Conservation (phyloP, 2,888 invertebrate species). For the Andricus quercusramuli region DNA sequence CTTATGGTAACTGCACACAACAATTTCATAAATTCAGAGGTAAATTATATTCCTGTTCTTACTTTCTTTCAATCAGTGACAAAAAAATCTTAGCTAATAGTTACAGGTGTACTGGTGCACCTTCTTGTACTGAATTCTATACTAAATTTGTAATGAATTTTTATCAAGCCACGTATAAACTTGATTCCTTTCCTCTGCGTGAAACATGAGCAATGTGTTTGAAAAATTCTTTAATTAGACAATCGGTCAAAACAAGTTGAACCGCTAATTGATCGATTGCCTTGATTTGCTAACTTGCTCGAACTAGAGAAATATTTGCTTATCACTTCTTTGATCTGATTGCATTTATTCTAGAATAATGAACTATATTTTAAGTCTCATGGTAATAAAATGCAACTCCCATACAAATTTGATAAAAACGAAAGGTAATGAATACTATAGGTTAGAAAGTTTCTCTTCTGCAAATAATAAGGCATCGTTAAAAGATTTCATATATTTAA, state of each 20-base stretch:
- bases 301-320: not conserved
- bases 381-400: not conserved
- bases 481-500: too few species aligned
- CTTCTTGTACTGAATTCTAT: too few species aligned
- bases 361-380: not conserved
- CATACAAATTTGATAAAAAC: not conserved
- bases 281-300: not conserved
- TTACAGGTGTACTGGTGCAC: too few species aligned
- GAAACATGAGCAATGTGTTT: not conserved
- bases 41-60: too few species aligned
- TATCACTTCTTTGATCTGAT: not conserved
- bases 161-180: not conserved
- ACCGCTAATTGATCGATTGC: not conserved
- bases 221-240: not conserved
- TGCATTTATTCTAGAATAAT: not conserved
- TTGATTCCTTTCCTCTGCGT: not conserved
- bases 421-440: not conserved
- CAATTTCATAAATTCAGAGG: too few species aligned
- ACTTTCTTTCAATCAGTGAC: too few species aligned
- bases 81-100: too few species aligned
- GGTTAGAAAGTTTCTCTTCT: not conserved
- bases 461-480: too few species aligned
- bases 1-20: too few species aligned
- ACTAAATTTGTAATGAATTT: not conserved
- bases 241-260: conserved; percentile 12